Conservation (phyloP, 2,113 vertebrate genomes). For the Andinoacara biseriatus region DNA sequence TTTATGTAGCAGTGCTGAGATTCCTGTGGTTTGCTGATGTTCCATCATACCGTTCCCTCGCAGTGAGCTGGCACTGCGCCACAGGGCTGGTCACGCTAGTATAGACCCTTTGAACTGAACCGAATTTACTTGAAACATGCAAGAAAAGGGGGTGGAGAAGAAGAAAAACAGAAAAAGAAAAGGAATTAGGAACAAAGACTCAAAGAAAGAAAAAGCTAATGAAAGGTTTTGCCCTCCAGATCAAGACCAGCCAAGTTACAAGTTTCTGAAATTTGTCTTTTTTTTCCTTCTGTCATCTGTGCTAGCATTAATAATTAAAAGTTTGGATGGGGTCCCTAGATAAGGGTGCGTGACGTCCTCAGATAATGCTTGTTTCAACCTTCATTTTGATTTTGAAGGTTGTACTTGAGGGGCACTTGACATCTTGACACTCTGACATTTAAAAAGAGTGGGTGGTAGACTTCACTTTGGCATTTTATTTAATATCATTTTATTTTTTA, state of each 20-base stretch:
- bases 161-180: constrained; percentile 45
- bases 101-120: constrained; percentile 76
- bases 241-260: constrained; percentile 36
- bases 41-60: constrained; percentile 58
- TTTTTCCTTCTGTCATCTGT: constrained; percentile 17
- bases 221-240: constrained; percentile 65
- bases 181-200: constrained; percentile 62
- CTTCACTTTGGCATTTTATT: constrained; percentile 53
- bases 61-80: constrained; percentile 60
- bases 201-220: constrained; percentile 54
- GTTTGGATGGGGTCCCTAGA: constrained; percentile 8
- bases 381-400: constrained; percentile 61
- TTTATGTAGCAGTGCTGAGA: constrained; percentile 56
- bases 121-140: constrained; percentile 65
- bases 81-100: constrained; percentile 71
- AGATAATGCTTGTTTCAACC: constrained; percentile 55
- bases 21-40: constrained; percentile 60
- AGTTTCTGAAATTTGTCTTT: constrained; percentile 18
- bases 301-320: constrained; percentile 58
- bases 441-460: constrained; percentile 35
- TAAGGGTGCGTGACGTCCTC: constrained; percentile 27
- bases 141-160: constrained; percentile 47
- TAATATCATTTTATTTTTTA: not conserved
- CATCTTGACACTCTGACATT: constrained; percentile 67
- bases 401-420: constrained; percentile 51